Percentiles rank a stretch among this genome's conserved stretches.
These are phyloP conservation scores for Micrastur ruficollis DNA, from an alignment of 2,797 vertebrate genomes.

Conservation along the genomic window DNA sequence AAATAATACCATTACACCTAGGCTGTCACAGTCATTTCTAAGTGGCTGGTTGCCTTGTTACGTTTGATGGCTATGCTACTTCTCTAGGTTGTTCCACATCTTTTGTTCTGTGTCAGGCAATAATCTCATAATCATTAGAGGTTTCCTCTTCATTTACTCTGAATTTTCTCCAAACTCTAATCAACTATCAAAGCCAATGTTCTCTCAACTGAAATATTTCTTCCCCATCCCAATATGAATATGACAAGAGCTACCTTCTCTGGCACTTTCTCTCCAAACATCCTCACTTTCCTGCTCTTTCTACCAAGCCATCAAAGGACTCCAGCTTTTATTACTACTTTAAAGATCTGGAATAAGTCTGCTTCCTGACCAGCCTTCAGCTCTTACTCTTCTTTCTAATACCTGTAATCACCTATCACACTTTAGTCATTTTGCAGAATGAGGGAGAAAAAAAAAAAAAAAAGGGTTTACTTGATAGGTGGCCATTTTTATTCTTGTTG, in stretches of 20 bases:
- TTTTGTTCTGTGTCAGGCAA: not conserved
- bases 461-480: accelerated
- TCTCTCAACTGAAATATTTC: not conserved
- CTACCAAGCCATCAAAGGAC: not conserved
- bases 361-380: not conserved
- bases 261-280: not conserved
- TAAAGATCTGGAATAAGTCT: not conserved
- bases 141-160: not conserved
- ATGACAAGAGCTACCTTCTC: not conserved
- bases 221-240: not conserved
- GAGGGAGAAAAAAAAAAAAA: not conserved
- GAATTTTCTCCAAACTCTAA: not conserved
- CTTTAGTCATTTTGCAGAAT: not conserved
- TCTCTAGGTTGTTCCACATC: not conserved
- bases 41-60: not conserved
- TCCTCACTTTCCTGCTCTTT: not conserved
- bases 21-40: not conserved
- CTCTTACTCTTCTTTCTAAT: not conserved
- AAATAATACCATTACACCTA: not conserved
- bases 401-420: not conserved
- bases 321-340: not conserved
- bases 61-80: not conserved
- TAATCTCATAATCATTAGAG: not conserved
- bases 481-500: not conserved
- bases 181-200: not conserved